phyloP scores from a whole-genome alignment of 2,888 invertebrate genomes.

The Tryphoninae sp. region DNA sequence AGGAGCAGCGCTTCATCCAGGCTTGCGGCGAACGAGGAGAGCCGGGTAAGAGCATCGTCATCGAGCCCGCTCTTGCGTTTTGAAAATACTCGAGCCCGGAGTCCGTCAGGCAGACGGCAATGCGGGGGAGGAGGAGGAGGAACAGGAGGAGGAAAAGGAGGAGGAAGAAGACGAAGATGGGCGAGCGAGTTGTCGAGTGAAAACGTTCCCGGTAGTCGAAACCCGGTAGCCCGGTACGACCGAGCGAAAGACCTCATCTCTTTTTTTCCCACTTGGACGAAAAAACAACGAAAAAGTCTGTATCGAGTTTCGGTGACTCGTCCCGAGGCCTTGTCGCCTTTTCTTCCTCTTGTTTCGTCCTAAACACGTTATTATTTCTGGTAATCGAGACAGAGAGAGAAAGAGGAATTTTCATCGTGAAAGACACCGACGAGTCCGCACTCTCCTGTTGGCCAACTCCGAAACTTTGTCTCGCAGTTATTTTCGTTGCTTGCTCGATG shows the following conservation, averaged over 20 bases:
- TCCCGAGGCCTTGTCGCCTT: constrained; percentile 14
- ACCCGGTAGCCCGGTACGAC: constrained; percentile 39
- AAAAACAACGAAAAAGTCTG: constrained; percentile 23
- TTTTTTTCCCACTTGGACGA: constrained; percentile 40
- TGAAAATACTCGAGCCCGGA: constrained; percentile 64
- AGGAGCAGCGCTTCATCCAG: not conserved
- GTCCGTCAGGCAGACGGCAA: not conserved
- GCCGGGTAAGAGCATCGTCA: constrained; percentile 18
- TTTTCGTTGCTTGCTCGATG: constrained; percentile 40
- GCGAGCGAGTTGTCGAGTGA: constrained; percentile 16
- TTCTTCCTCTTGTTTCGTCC: constrained; percentile 4
- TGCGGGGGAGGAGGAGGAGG: constrained; percentile 34
- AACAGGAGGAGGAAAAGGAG: constrained; percentile 15
- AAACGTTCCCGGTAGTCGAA: constrained; percentile 40
- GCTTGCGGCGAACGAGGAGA: not conserved
- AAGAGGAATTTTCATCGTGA: constrained; percentile 51
- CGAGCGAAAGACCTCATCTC: constrained; percentile 43
- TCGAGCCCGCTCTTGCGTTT: constrained; percentile 42
- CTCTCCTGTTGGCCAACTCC: constrained; percentile 21
- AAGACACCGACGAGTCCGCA: not conserved
- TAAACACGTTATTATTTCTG: constrained; percentile 57
- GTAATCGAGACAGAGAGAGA: constrained; percentile 37
- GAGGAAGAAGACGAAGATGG: not conserved
- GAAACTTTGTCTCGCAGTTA: constrained; percentile 28
- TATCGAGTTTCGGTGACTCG: constrained; percentile 56